These are phyloP conservation scores for Drosophila buzzatii DNA, from an alignment of 2,888 invertebrate genomes.

Conservation along the genomic window DNA sequence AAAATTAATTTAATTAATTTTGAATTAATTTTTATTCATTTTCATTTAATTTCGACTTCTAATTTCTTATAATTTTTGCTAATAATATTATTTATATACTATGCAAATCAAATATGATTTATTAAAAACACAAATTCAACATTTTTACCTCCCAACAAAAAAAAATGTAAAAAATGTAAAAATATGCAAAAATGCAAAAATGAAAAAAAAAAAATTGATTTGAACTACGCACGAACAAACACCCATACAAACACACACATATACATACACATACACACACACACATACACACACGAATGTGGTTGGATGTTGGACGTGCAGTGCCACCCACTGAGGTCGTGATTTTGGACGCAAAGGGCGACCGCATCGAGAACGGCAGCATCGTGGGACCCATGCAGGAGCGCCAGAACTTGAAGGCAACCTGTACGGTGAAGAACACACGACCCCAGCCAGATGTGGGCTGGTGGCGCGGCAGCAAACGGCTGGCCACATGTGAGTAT, in stretches of 20 bases:
- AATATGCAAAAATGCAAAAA: conserved; percentile 36
- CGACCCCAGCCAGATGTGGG: conserved; percentile 93
- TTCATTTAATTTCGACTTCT: conserved; percentile 19
- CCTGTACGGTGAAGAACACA: conserved; percentile 89
- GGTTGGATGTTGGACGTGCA: conserved; percentile 71
- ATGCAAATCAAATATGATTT: conserved; percentile 62
- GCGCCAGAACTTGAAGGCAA: conserved; percentile 83
- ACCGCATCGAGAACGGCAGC: conserved; percentile 87
- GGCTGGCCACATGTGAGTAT: conserved; percentile 86
- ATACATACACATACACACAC: conserved; percentile 25
- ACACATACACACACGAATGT: conserved; percentile 25
- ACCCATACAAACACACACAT: conserved; percentile 23
- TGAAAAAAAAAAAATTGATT: conserved; percentile 32
- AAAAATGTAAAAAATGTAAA: conserved; percentile 29
- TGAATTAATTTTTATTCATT: conserved; percentile 3
- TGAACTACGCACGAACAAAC: conserved; percentile 48
- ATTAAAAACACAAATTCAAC: conserved; percentile 69
- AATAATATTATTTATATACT: conserved; percentile 49
- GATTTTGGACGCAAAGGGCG: conserved; percentile 89
- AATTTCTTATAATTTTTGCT: conserved; percentile 35
- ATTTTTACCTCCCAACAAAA: conserved; percentile 63
- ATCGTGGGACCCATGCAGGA: conserved; percentile 85
- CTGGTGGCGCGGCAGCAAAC: conserved; percentile 92
- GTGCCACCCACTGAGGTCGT: conserved; percentile 93
- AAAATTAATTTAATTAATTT: too few relatives aligned